These are phyloP conservation scores for Platycheirus albimanus DNA, from an alignment of 2,888 invertebrate species.

Conservation along the genomic window DNA sequence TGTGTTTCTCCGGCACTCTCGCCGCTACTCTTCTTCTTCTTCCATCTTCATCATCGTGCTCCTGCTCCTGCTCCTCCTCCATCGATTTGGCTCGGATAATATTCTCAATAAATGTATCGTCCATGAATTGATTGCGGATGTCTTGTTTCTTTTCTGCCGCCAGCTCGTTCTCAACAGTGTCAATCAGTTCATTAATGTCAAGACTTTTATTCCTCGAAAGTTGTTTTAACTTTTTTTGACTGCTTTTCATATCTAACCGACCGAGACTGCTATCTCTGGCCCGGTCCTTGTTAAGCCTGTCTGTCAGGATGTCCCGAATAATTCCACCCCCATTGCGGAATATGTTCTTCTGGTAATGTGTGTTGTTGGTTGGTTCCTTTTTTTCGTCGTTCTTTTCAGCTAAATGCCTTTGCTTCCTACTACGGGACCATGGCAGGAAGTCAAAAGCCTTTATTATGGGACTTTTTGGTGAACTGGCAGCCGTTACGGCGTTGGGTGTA, in stretches of 20 bases:
- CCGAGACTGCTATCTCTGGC: conserved; percentile 61
- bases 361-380: conserved; percentile 75
- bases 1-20: conserved; percentile 20
- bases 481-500: conserved; percentile 22
- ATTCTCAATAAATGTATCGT: conserved; percentile 77
- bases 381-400: conserved; percentile 62
- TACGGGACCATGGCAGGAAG: conserved; percentile 81
- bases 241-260: conserved; percentile 75
- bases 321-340: conserved; percentile 81
- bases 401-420: conserved; percentile 76
- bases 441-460: conserved; percentile 82
- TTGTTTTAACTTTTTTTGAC: conserved; percentile 76
- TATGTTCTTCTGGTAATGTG: conserved; percentile 80
- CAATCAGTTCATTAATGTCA: conserved; percentile 81
- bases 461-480: conserved; percentile 77
- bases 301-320: conserved; percentile 80
- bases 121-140: conserved; percentile 76
- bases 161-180: conserved; percentile 78
- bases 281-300: conserved; percentile 79
- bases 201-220: conserved; percentile 80
- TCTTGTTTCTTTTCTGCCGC: conserved; percentile 60
- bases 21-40: conserved; percentile 32
- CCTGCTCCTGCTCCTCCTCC: too few species aligned
- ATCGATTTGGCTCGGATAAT: conserved; percentile 76
- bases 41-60: too few species aligned